phyloP scores from a whole-genome alignment of 2,113 vertebrate species.

The Cyanistes caeruleus region DNA sequence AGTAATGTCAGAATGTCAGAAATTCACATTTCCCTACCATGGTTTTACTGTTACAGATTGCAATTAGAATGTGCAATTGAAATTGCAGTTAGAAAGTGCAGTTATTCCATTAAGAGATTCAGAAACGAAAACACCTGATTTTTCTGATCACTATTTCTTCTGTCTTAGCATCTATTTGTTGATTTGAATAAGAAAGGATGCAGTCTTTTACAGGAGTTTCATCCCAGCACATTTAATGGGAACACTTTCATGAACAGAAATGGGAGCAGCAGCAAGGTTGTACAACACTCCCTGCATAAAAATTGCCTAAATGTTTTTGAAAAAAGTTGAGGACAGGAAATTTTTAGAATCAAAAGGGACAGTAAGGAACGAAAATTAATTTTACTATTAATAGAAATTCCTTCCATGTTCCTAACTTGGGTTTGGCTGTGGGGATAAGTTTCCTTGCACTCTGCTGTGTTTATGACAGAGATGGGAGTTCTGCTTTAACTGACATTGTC shows the following conservation, averaged over 20 bases:
- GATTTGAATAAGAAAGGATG: background rate
- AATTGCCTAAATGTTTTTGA: background rate
- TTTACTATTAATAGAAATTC: background rate
- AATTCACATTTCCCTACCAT: accelerated
- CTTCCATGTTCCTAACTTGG: background rate
- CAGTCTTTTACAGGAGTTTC: background rate
- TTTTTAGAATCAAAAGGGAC: background rate
- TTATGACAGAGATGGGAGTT: background rate
- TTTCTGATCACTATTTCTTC: background rate
- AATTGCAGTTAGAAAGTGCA: background rate
- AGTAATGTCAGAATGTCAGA: too few relatives aligned
- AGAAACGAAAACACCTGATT: background rate
- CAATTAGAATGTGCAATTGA: background rate
- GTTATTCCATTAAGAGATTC: background rate
- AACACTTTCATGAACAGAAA: background rate
- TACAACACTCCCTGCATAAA: background rate
- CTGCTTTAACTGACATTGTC: background rate
- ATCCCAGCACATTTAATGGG: background rate
- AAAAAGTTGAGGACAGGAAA: background rate
- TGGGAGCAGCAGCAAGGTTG: background rate
- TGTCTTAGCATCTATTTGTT: background rate
- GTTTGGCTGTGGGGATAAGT: background rate
- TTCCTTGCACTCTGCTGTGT: background rate
- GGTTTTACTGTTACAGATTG: background rate
- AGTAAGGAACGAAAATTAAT: background rate